Percentiles rank a stretch among this genome's conserved stretches.
Conservation (phyloP, 2,888 invertebrate species). For the Liopterus haemorrhoidalis region DNA sequence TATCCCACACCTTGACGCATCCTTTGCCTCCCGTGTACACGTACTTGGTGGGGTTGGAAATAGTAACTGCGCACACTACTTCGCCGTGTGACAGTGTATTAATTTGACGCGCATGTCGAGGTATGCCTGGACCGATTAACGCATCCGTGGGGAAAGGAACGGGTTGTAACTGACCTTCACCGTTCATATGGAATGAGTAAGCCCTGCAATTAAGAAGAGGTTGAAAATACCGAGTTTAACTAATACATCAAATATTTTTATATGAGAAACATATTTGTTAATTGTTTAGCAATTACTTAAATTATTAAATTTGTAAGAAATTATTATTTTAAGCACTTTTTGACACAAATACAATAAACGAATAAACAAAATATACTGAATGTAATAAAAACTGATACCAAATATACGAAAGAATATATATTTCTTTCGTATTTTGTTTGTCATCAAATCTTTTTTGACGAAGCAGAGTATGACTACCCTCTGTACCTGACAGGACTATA, state of each 20-base stretch:
- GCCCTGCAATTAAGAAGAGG: slow-evolving; percentile 59
- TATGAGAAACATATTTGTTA: not conserved
- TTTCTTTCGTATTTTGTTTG: too few relatives aligned
- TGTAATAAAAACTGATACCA: too few relatives aligned
- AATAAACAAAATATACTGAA: too few relatives aligned
- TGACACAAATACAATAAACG: too few relatives aligned
- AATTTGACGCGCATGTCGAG: slow-evolving; percentile 85
- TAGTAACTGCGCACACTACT: slow-evolving; percentile 95
- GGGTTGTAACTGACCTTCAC: slow-evolving; percentile 83
- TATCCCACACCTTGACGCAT: slow-evolving; percentile 97
- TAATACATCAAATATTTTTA: not conserved
- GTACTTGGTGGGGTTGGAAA: slow-evolving; percentile 86
- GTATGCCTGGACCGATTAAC: slow-evolving; percentile 86
- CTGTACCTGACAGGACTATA: too few relatives aligned
- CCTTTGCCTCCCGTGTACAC: slow-evolving; percentile 96
- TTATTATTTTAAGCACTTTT: too few relatives aligned
- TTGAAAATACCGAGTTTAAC: too few relatives aligned
- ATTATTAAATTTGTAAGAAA: too few relatives aligned
- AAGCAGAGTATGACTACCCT: too few relatives aligned
- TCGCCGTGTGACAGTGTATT: slow-evolving; percentile 92
- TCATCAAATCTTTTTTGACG: too few relatives aligned
- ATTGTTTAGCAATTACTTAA: not conserved
- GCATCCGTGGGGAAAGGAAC: slow-evolving; percentile 94
- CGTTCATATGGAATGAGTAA: slow-evolving; percentile 90
- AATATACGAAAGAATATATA: too few relatives aligned